Conservation (phyloP, 2,888 invertebrate genomes). For the Pseudanteris insignis region DNA sequence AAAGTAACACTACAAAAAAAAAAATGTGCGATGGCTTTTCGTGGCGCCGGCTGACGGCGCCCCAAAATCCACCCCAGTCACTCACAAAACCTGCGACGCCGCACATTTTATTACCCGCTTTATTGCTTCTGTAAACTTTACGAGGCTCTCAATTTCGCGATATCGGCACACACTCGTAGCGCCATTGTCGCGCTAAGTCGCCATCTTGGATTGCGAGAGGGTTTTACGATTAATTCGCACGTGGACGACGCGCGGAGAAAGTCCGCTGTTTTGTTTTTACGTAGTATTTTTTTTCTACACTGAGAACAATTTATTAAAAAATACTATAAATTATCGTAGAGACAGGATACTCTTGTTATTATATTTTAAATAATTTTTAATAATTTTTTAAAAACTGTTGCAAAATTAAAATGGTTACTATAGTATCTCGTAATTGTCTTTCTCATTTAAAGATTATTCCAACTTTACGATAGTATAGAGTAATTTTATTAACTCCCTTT, state of each 20-base stretch:
- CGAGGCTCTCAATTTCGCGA: constrained; percentile 8
- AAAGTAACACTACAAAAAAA: not conserved
- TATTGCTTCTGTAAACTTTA: constrained; percentile 10
- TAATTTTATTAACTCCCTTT: too few relatives aligned
- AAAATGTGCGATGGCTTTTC: not conserved
- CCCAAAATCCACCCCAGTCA: constrained; percentile 4
- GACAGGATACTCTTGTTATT: too few relatives aligned
- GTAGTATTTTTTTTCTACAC: too few relatives aligned
- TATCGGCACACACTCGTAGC: constrained; percentile 22
- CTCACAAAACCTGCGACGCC: not conserved
- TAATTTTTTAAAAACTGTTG: too few relatives aligned
- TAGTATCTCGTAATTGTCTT: too few relatives aligned
- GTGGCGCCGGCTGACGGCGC: not conserved
- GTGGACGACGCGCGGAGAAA: too few relatives aligned
- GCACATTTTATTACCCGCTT: constrained; percentile 6
- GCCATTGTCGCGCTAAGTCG: constrained; percentile 33
- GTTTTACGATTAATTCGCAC: constrained; percentile 16
- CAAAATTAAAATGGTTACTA: too few relatives aligned
- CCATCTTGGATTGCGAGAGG: constrained; percentile 24
- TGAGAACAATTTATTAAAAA: too few relatives aligned
- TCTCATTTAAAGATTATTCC: too few relatives aligned
- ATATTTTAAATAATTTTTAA: too few relatives aligned
- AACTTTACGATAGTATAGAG: too few relatives aligned
- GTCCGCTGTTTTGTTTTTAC: not conserved
- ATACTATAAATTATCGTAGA: too few relatives aligned